A percentile compares a stretch with the other conserved stretches of the same genome.
Evolutionary conservation across 2,888 invertebrate genomes (phyloP).

Genomic region (Ormyrus labotus): DNA sequence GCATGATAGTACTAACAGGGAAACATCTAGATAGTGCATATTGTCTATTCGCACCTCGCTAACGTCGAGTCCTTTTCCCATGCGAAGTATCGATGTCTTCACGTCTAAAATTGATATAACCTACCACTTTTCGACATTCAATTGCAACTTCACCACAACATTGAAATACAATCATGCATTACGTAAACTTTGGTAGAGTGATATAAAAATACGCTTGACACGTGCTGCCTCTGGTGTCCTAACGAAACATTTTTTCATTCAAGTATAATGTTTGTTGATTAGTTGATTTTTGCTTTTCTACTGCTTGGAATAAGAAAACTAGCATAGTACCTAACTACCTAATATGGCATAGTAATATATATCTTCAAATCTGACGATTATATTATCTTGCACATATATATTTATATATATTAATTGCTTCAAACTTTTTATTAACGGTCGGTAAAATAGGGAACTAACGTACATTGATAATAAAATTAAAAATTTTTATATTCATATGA

Average conservation of each 20-base stretch:
- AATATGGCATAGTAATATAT: too few relatives aligned
- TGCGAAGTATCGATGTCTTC: not conserved
- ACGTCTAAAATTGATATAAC: not conserved
- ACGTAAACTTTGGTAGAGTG: slow-evolving; percentile 1
- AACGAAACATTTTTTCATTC: not conserved
- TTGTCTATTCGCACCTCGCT: slow-evolving; percentile 59
- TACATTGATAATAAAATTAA: too few relatives aligned
- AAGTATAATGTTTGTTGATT: too few relatives aligned
- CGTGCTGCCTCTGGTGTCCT: slow-evolving; percentile 28
- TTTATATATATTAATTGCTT: too few relatives aligned
- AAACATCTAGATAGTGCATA: slow-evolving; percentile 73
- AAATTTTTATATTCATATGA: too few relatives aligned
- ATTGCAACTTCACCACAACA: not conserved
- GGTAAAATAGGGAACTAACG: too few relatives aligned
- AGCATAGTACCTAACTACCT: too few relatives aligned
- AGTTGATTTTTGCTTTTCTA: too few relatives aligned
- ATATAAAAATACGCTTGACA: not conserved
- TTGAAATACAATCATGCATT: not conserved
- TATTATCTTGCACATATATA: too few relatives aligned
- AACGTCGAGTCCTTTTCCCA: slow-evolving; percentile 19
- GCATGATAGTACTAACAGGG: slow-evolving; percentile 71
- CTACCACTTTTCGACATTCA: not conserved
- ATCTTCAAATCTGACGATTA: too few relatives aligned
- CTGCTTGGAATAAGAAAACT: too few relatives aligned
- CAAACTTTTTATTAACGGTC: too few relatives aligned